Percentiles rank a stretch among this genome's conserved stretches.
Conservation (phyloP, 2,797 vertebrate species). For the Pachyuromys duprasi region DNA sequence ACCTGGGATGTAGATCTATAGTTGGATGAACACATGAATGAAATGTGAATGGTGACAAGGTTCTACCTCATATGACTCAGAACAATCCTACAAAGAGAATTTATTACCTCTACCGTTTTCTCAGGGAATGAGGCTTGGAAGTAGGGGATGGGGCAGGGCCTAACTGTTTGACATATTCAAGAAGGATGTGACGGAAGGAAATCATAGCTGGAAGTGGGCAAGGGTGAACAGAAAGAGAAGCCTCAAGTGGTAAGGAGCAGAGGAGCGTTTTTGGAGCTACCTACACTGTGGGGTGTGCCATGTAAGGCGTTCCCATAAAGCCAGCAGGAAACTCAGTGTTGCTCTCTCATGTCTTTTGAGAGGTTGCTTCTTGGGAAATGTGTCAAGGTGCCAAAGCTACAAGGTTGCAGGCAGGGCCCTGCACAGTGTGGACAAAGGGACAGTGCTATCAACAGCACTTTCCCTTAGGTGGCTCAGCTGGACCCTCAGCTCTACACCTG, state of each 20-base stretch:
- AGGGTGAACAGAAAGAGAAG: neutral
- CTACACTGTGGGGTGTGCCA: neutral
- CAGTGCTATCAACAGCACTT: neutral
- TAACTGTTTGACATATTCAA: neutral
- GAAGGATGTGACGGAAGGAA: neutral
- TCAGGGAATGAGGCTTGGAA: neutral
- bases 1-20: constrained; percentile 53
- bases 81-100: neutral
- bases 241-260: neutral
- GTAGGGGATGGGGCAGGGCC: neutral
- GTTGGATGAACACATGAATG: constrained; percentile 82
- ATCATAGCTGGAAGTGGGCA: neutral
- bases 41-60: constrained; percentile 81
- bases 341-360: neutral
- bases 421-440: neutral
- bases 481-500: neutral
- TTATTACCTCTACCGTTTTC: neutral
- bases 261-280: neutral
- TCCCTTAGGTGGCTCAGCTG: neutral
- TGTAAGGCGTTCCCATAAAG: constrained; percentile 4
- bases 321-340: neutral
- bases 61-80: constrained; percentile 60
- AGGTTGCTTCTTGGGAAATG: neutral
- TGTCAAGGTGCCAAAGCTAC: neutral
- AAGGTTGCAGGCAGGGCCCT: neutral